Conservation (phyloP, 1,140 invertebrate genomes). For the Scaptomyza montana region DNA sequence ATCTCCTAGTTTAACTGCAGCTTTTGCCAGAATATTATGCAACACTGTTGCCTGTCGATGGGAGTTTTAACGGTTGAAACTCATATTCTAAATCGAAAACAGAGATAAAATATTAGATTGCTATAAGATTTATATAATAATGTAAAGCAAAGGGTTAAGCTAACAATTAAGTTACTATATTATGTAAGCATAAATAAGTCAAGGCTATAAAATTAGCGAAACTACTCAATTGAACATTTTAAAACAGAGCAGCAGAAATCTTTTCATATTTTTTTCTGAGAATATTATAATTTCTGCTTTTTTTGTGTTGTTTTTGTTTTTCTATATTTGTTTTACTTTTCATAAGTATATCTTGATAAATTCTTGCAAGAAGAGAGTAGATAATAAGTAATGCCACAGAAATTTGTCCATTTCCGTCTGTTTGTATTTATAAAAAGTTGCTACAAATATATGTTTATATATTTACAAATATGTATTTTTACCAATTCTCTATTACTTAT, state of each 20-base stretch:
- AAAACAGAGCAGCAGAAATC: conserved; percentile 6
- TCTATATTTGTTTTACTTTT: not conserved
- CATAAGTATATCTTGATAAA: not conserved
- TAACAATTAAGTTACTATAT: conserved; percentile 28
- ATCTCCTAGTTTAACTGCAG: conserved; percentile 10
- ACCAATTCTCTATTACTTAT: no score
- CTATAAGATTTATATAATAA: not conserved
- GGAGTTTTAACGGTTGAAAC: not conserved
- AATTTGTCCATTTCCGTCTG: no score
- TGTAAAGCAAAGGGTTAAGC: conserved; percentile 23
- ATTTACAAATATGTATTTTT: no score
- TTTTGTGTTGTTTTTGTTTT: not conserved
- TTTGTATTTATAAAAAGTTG: no score
- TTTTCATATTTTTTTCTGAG: not conserved
- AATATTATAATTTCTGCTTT: not conserved
- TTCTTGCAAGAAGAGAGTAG: conserved; percentile 2
- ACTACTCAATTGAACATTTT: not conserved
- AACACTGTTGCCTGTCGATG: not conserved
- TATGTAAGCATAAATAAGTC: conserved; percentile 40
- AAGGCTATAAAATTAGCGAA: conserved; percentile 11
- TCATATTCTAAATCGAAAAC: not conserved
- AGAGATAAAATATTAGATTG: not conserved
- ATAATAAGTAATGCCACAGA: no score
- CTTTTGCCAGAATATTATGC: not conserved
- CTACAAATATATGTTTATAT: no score